Evolutionary conservation across 2,888 invertebrate species (phyloP).

Genomic region (Aspidiotus destructor): DNA sequence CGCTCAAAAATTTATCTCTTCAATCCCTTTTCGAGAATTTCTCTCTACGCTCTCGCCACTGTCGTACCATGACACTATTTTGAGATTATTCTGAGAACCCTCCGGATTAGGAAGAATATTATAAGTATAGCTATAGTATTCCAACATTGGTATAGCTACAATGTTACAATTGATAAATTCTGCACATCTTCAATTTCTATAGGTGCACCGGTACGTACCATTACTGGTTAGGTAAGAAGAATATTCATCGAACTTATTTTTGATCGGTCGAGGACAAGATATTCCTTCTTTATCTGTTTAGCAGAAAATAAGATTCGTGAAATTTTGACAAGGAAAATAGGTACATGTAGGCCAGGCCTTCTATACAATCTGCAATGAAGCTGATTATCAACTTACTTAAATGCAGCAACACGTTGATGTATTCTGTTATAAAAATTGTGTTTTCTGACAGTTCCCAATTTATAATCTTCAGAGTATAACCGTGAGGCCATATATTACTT

Average conservation of each 20-base stretch:
- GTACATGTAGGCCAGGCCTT: background rate
- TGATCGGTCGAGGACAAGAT: background rate
- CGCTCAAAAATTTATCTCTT: too few relatives aligned
- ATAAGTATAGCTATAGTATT: too few relatives aligned
- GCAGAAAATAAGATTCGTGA: background rate
- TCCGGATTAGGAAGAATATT: too few relatives aligned
- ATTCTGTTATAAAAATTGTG: background rate
- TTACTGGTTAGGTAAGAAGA: background rate
- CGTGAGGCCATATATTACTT: background rate
- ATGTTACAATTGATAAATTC: too few relatives aligned
- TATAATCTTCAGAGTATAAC: conserved; percentile 1
- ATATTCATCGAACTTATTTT: background rate
- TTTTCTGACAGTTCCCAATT: background rate
- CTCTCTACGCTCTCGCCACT: too few relatives aligned
- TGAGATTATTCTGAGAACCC: too few relatives aligned
- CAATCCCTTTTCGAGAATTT: too few relatives aligned
- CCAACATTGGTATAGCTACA: too few relatives aligned
- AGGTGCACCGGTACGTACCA: too few relatives aligned
- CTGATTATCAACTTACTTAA: background rate
- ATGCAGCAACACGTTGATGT: conserved; percentile 5
- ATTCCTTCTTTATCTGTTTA: background rate
- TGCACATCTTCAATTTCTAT: too few relatives aligned
- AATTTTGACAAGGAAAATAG: background rate
- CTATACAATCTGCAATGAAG: too few relatives aligned
- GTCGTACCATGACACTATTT: too few relatives aligned